Evolutionary conservation across 2,797 vertebrate genomes (phyloP).

Genomic region (Coendou prehensilis): DNA sequence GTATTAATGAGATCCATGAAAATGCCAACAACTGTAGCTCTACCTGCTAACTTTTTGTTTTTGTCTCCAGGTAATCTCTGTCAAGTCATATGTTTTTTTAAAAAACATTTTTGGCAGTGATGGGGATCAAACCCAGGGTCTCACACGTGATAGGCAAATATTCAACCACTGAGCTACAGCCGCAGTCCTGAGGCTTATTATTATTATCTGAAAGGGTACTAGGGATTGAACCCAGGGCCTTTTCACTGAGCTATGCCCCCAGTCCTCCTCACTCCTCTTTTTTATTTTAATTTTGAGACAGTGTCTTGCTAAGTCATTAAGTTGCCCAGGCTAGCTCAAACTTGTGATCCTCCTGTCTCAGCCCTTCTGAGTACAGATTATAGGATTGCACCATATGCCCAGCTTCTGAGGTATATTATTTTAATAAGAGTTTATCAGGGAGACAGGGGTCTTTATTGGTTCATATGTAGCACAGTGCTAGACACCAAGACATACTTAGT

Average conservation of each 20-base stretch:
- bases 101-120: neutral
- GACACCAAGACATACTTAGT: neutral
- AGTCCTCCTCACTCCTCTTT: neutral
- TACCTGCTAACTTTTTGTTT: neutral
- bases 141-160: neutral
- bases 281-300: neutral
- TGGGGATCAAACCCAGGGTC: neutral
- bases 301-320: neutral
- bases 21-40: rapidly evolving
- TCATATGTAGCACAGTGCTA: neutral
- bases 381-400: neutral
- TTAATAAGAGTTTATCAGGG: slow-evolving; percentile 25
- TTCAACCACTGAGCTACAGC: neutral
- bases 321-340: neutral
- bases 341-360: neutral
- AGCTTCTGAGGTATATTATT: neutral
- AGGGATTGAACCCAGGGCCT: neutral
- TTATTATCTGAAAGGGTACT: neutral
- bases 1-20: neutral
- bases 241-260: neutral
- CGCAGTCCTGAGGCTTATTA: neutral
- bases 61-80: neutral
- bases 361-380: neutral
- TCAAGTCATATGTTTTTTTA: neutral
- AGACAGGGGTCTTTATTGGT: neutral